A percentile compares a stretch with the other conserved stretches of the same genome.
Conservation (phyloP, 2,888 invertebrate species). For the Molorchus minor region DNA sequence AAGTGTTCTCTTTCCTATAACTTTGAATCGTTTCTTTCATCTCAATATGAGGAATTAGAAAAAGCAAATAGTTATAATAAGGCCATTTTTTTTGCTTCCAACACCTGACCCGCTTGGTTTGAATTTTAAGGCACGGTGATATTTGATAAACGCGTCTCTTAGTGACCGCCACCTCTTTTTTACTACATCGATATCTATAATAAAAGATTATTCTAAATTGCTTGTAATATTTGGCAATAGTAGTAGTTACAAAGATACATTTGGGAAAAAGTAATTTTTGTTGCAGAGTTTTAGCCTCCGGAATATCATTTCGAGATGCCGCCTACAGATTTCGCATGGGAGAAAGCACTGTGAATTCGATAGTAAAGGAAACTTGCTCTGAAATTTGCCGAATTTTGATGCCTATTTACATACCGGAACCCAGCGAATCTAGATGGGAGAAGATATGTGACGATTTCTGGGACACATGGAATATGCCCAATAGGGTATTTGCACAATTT, state of each 20-base stretch:
- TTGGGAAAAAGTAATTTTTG: no score
- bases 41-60: background rate
- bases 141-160: background rate
- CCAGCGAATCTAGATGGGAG: background rate
- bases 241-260: background rate
- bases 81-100: background rate
- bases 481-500: no score
- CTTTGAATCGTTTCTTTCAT: background rate
- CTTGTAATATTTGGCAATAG: background rate
- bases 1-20: background rate
- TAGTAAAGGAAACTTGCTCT: conserved; percentile 4
- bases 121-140: background rate
- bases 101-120: conserved; percentile 4
- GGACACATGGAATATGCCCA: background rate
- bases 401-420: conserved; percentile 1
- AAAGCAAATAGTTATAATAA: no score
- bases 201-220: background rate
- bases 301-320: conserved; percentile 4
- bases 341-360: conserved; percentile 1
- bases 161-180: background rate
- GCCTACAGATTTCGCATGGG: conserved; percentile 6
- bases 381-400: conserved; percentile 5
- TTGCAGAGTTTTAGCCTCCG: background rate
- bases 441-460: conserved; percentile 1
- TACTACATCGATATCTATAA: background rate